phyloP scores from a whole-genome alignment of 2,113 vertebrate genomes.

The Leuciscus idus region DNA sequence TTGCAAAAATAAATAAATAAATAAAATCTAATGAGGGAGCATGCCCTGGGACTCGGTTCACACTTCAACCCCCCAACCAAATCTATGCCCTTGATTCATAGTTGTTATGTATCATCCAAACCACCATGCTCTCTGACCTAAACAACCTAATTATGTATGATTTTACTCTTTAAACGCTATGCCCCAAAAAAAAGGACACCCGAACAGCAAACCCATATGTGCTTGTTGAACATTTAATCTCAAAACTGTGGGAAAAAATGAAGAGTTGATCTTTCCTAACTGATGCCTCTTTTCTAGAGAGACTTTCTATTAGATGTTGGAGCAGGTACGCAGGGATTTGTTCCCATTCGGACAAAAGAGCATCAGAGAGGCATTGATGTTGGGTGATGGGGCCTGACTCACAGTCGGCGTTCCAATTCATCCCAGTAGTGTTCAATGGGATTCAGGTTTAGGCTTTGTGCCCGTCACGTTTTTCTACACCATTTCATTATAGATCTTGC shows the following conservation, averaged over 20 bases:
- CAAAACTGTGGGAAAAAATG: background rate
- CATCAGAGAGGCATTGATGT: slow-evolving; percentile 29
- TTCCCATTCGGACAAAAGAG: slow-evolving; percentile 14
- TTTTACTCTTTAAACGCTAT: background rate
- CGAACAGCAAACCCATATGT: background rate
- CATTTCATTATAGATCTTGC: slow-evolving; percentile 15
- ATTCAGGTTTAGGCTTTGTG: slow-evolving; percentile 8
- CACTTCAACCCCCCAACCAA: too few relatives aligned
- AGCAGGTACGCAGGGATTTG: background rate
- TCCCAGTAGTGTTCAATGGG: background rate
- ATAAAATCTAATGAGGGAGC: too few relatives aligned
- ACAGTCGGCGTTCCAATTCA: background rate
- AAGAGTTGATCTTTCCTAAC: background rate
- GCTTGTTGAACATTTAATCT: background rate
- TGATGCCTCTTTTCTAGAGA: background rate
- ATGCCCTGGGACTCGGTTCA: too few relatives aligned
- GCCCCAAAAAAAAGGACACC: background rate
- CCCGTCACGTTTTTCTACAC: background rate
- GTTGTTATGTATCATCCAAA: background rate
- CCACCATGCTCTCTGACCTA: background rate
- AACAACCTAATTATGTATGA: background rate
- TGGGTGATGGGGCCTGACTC: slow-evolving; percentile 33
- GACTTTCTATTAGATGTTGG: background rate
- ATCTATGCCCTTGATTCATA: background rate
- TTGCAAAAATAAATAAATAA: too few relatives aligned